Evolutionary conservation across 2,113 vertebrate species (phyloP).

Genomic region (Odocoileus hemionus): DNA sequence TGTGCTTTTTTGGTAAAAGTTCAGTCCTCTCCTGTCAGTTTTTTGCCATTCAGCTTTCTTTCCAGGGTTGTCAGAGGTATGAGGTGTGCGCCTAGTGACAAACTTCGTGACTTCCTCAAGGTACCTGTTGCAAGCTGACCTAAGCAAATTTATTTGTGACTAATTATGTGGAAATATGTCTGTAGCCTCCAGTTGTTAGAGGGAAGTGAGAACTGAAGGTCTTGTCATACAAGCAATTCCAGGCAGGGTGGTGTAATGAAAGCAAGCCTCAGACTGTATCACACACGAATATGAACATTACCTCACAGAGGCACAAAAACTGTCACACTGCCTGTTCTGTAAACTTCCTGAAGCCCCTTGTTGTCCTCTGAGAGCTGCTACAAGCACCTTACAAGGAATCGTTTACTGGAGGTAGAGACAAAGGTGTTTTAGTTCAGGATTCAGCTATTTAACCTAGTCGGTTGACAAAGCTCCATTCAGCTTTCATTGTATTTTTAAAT

Average conservation of each 20-base stretch:
- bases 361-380: neutral
- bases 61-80: neutral
- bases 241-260: neutral
- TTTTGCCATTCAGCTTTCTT: neutral
- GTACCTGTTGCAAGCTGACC: neutral
- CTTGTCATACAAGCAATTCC: neutral
- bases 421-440: neutral
- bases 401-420: neutral
- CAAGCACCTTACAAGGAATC: neutral
- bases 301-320: neutral
- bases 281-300: neutral
- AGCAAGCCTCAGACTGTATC: neutral
- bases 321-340: neutral
- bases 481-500: neutral
- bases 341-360: neutral
- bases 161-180: neutral
- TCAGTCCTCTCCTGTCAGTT: fast-evolving
- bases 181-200: neutral
- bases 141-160: neutral
- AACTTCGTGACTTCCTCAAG: neutral
- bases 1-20: neutral
- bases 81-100: neutral
- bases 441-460: neutral
- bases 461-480: neutral
- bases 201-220: neutral